Base-by-base conservation (phyloP, 2,888 invertebrate species). In the Dysmachus trigonus region DNA sequence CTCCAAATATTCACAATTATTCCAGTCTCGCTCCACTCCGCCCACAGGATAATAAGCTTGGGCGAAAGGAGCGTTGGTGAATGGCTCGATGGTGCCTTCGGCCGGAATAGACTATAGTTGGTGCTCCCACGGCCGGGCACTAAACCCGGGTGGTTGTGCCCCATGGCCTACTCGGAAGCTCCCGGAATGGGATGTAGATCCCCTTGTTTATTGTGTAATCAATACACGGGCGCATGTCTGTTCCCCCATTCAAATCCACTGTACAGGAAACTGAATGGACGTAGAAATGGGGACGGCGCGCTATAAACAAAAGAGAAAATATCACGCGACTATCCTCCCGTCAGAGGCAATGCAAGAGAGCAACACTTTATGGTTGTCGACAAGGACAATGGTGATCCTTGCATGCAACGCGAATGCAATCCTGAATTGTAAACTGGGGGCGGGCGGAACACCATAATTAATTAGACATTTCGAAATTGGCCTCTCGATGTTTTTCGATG, bases 151-250 rank as follows among this genome's bases (percentile, higher is more conserved):
- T 7, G 62, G 62, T 22, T 18, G 27, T 10, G 62, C 22, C 22
- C 18, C 27, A 13, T 22, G 27, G 27, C 62, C 62, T 22, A 5
- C 62, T n/a, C 27, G 27, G 22, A 62, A 62, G 62, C 62, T 62
- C 27, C 27, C 62, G 62, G 62, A 62, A 27, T 62, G 62, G 62
- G 62, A 0, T 8, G 2, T 5, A 2, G 22, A 10, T 62, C 62
- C 62, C 18, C 22, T 15, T 18, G 18, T 62, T n/a, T 27, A 62
- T 62, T 53, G 53, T 81, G 81, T 81, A 33, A 81, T 81, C 81
- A 81, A 81, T 81, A 81, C 13, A 81, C 31, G 53, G 51, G 81
- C 81, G 81, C 81, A 81, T 81, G 81, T 33, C 81, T 62, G 62
- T 81, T 81, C 35, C 18, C 22, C 81, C 81, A 53, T 53, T 81